A percentile compares a stretch with the other conserved stretches of the same genome.
These are phyloP conservation scores for Neolamprologus fasciatus DNA, from an alignment of 2,113 vertebrate genomes.

Conservation along the genomic window DNA sequence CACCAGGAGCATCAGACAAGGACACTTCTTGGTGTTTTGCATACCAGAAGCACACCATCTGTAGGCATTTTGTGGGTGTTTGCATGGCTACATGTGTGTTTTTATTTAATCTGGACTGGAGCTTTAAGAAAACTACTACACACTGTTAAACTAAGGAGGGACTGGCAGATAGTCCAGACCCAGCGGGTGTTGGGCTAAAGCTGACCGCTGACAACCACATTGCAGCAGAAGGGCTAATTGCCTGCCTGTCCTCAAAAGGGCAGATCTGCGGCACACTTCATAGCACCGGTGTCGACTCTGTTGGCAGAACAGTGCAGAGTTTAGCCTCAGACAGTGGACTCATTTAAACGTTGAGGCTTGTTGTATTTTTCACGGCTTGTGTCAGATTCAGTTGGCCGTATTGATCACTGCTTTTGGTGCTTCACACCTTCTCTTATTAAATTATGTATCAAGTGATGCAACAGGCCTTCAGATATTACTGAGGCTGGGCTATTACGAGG, in stretches of 20 bases:
- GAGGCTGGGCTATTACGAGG: background rate
- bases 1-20: background rate
- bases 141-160: background rate
- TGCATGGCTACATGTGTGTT: background rate
- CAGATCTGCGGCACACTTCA: background rate
- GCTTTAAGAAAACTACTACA: background rate
- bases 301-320: background rate
- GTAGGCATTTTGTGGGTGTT: background rate
- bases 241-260: constrained; percentile 10
- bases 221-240: constrained; percentile 9
- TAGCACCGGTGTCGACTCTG: background rate
- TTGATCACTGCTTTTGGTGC: background rate
- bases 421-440: background rate
- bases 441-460: background rate
- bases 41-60: background rate
- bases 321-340: background rate
- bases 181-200: background rate
- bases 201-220: constrained; percentile 7
- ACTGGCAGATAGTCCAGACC: background rate
- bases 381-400: background rate
- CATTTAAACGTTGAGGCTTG: background rate
- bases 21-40: background rate
- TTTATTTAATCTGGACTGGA: background rate
- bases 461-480: background rate
- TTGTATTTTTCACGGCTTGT: background rate